phyloP scores from a whole-genome alignment of 1,140 invertebrate genomes.

The Elymnias hypermnestra region DNA sequence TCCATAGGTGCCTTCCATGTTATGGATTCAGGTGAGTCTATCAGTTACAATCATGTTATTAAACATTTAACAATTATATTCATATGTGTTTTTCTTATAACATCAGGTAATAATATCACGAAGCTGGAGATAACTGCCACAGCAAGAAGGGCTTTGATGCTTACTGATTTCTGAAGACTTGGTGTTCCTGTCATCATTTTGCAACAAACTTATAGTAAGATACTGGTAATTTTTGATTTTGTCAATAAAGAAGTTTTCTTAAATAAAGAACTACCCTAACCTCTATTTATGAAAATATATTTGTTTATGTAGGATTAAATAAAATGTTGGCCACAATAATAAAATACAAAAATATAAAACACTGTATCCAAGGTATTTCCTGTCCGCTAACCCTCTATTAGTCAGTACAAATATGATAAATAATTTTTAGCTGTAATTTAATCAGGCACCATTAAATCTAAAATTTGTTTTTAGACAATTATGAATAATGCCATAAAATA shows the following conservation, averaged over 20 bases:
- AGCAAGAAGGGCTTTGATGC: not conserved
- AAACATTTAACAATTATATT: slow-evolving; percentile 23
- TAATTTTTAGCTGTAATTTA: no score
- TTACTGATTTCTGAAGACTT: slow-evolving; percentile 9
- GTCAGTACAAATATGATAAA: slow-evolving; percentile 31
- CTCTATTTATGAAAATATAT: slow-evolving; percentile 33
- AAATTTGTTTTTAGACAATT: no score
- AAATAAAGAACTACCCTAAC: slow-evolving; percentile 40
- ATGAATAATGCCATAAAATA: no score
- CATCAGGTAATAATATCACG: slow-evolving; percentile 47
- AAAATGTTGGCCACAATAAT: slow-evolving; percentile 24
- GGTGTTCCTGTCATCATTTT: slow-evolving; percentile 20
- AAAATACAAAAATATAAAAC: slow-evolving; percentile 36
- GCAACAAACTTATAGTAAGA: slow-evolving; percentile 68
- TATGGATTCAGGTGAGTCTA: slow-evolving; percentile 51
- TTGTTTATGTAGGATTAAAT: slow-evolving; percentile 43
- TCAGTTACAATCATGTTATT: slow-evolving; percentile 40
- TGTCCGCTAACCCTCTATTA: slow-evolving; percentile 41
- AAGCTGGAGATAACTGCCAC: slow-evolving; percentile 4
- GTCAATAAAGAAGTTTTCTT: slow-evolving; percentile 54
- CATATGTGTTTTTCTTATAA: slow-evolving; percentile 33
- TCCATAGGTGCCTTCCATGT: slow-evolving; percentile 33
- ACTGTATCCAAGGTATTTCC: slow-evolving; percentile 42
- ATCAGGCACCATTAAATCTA: no score
- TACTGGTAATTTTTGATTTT: slow-evolving; percentile 67